phyloP scores from a whole-genome alignment of 2,888 invertebrate species.

The Stegana nigrithorax region DNA sequence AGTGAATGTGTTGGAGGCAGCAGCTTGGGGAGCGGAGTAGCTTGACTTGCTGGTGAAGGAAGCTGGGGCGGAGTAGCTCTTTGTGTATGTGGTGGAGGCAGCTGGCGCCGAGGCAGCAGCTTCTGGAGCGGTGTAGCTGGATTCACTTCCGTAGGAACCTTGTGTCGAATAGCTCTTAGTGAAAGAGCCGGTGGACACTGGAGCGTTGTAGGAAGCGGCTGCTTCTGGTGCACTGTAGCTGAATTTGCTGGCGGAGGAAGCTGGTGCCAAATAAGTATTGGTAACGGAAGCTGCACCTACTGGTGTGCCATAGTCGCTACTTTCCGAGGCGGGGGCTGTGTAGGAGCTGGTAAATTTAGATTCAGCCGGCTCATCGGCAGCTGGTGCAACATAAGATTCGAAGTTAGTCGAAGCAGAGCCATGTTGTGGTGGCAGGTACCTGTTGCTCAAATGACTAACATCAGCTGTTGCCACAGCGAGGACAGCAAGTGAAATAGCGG shows the following conservation, averaged over 20 bases:
- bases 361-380: constrained; percentile 28
- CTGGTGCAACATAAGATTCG: constrained; percentile 3
- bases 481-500: constrained; percentile 43
- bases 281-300: constrained; percentile 21
- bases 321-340: too few relatives aligned
- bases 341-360: too few relatives aligned
- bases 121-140: constrained; percentile 29
- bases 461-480: constrained; percentile 45
- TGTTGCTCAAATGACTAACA: constrained; percentile 47
- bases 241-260: constrained; percentile 6
- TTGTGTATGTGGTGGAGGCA: neutral
- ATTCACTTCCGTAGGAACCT: constrained; percentile 5
- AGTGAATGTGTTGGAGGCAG: neutral
- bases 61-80: constrained; percentile 34
- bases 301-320: constrained; percentile 19
- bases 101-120: constrained; percentile 23
- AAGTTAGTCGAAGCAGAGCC: constrained; percentile 30
- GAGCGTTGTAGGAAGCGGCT: constrained; percentile 23
- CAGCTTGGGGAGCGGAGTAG: constrained; percentile 5
- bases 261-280: constrained; percentile 22
- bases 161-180: constrained; percentile 30
- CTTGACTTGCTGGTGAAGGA: neutral
- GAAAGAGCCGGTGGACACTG: constrained; percentile 12
- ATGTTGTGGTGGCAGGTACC: constrained; percentile 43
- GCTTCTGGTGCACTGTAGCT: constrained; percentile 26